phyloP scores from a whole-genome alignment of 2,113 vertebrate genomes.

The Ranitomeya imitator region DNA sequence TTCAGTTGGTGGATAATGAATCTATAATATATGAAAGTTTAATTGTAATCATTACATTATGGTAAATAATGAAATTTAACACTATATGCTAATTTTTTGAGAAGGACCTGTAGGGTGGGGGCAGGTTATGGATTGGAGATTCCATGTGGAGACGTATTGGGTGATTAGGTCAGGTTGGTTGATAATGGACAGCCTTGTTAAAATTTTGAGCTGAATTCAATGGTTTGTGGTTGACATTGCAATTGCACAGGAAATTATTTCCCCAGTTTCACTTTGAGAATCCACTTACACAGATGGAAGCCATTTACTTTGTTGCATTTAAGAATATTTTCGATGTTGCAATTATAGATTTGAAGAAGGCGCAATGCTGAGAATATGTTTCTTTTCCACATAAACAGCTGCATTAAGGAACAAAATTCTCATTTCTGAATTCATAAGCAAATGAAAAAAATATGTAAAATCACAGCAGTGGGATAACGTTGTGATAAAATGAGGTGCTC shows the following conservation, averaged over 20 bases:
- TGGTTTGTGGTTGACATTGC: not conserved
- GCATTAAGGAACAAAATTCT: slow-evolving; percentile 2
- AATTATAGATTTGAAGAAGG: not conserved
- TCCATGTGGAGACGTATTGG: no score
- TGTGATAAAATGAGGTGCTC: slow-evolving; percentile 45
- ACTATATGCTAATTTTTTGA: no score
- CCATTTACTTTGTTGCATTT: not conserved
- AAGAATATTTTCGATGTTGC: not conserved
- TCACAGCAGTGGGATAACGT: slow-evolving; percentile 25
- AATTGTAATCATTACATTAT: no score
- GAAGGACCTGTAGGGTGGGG: no score
- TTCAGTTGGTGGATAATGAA: no score
- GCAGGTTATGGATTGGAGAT: no score
- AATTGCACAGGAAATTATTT: not conserved
- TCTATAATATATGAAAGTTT: no score
- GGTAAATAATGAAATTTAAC: no score
- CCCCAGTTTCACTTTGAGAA: not conserved
- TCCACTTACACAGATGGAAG: not conserved
- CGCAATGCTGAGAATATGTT: slow-evolving; percentile 22
- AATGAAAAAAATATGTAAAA: slow-evolving; percentile 50
- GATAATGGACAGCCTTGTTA: no score
- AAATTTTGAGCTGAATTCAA: no score
- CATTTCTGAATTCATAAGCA: slow-evolving; percentile 23
- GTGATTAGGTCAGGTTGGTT: no score
- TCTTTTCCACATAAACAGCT: slow-evolving; percentile 29